Evolutionary conservation across 2,888 invertebrate species (phyloP).

Genomic region (Melieria omissa): DNA sequence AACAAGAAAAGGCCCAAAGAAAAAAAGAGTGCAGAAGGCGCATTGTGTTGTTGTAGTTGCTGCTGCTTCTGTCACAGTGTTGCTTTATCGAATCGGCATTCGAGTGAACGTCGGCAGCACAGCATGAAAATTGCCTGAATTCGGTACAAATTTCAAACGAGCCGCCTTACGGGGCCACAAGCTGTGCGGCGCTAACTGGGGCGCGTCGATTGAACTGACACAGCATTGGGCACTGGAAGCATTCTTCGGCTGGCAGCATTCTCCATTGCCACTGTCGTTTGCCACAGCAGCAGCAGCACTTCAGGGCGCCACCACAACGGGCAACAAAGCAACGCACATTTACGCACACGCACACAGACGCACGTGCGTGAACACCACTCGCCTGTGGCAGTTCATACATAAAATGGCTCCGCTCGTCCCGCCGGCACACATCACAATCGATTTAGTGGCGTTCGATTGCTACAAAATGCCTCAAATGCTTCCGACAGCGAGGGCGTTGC

Average conservation of each 20-base stretch:
- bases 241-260: background rate
- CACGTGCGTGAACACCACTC: background rate
- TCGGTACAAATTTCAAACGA: too few species aligned
- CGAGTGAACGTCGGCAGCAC: too few species aligned
- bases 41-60: too few species aligned
- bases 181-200: too few species aligned
- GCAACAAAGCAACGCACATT: background rate
- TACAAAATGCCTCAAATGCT: background rate
- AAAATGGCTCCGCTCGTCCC: background rate
- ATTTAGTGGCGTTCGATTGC: conserved; percentile 19
- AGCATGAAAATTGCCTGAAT: too few species aligned
- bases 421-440: conserved; percentile 12
- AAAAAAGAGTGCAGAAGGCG: background rate
- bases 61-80: too few species aligned
- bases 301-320: background rate
- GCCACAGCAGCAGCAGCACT: background rate
- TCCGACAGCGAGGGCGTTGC: too few species aligned
- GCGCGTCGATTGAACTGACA: too few species aligned
- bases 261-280: background rate
- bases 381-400: conserved; percentile 9
- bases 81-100: too few species aligned
- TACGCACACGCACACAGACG: background rate
- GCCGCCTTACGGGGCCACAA: too few species aligned
- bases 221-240: too few species aligned
- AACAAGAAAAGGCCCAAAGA: background rate